A percentile compares a stretch with the other conserved stretches of the same genome.
These are phyloP conservation scores for Rhinolophus sinicus DNA, from an alignment of 2,113 vertebrate genomes.

Conservation along the genomic window DNA sequence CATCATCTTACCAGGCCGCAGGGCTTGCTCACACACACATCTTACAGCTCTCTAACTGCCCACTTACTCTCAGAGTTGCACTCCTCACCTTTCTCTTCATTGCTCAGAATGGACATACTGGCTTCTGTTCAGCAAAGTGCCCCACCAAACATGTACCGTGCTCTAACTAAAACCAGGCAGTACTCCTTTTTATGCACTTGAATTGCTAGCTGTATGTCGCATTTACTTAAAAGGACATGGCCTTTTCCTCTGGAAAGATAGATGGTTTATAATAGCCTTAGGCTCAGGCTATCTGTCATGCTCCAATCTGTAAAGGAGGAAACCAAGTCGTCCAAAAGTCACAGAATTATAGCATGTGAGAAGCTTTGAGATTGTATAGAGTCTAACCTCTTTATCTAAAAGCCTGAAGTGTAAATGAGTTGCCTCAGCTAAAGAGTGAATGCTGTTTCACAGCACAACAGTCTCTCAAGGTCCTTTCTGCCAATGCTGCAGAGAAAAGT, in stretches of 20 bases:
- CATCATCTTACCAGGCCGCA: neutral
- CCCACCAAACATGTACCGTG: neutral
- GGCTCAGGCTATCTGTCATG: neutral
- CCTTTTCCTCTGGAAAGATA: neutral
- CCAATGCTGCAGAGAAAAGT: neutral
- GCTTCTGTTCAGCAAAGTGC: neutral
- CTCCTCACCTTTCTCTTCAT: neutral
- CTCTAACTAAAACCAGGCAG: neutral
- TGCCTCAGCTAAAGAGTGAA: neutral
- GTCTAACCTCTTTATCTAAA: neutral
- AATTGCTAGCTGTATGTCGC: neutral
- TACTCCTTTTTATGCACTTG: neutral
- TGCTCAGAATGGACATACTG: neutral
- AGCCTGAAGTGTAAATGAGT: neutral
- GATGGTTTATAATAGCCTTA: constrained; percentile 9
- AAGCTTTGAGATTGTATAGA: neutral
- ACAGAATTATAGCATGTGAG: neutral
- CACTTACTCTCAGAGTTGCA: neutral
- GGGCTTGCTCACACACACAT: neutral
- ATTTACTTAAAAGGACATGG: constrained; percentile 39
- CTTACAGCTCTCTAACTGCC: neutral
- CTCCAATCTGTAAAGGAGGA: neutral
- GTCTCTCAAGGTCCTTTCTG: neutral
- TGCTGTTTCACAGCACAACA: neutral
- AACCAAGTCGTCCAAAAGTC: neutral